A percentile compares a stretch with the other conserved stretches of the same genome.
phyloP scores from a whole-genome alignment of 2,888 invertebrate species.

The Cantharis rustica region DNA sequence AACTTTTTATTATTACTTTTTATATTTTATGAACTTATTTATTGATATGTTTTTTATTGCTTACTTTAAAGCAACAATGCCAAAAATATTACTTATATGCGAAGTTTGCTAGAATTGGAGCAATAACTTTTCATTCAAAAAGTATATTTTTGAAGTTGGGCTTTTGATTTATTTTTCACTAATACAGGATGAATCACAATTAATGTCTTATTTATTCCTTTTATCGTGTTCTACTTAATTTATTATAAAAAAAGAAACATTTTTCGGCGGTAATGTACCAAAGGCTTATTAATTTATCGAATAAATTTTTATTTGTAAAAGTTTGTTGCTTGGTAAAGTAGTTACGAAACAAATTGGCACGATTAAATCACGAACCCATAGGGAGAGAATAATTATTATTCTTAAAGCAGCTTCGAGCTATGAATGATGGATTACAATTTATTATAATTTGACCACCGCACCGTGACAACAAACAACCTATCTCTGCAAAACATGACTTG shows the following conservation, averaged over 20 bases:
- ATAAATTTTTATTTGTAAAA: neutral
- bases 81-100: neutral
- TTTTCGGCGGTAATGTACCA: neutral
- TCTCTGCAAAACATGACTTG: neutral
- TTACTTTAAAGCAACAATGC: neutral
- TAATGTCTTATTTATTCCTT: neutral
- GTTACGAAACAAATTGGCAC: neutral
- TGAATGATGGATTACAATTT: neutral
- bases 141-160: neutral
- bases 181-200: neutral
- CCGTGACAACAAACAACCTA: neutral
- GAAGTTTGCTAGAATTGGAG: neutral
- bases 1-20: neutral
- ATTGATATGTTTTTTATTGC: neutral
- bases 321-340: neutral
- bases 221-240: neutral
- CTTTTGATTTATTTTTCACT: neutral
- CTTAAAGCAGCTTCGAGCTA: neutral
- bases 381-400: neutral
- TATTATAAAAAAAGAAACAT: neutral
- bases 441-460: neutral
- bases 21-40: neutral
- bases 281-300: neutral
- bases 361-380: neutral
- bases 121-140: neutral